phyloP scores from a whole-genome alignment of 2,888 invertebrate genomes.

The Ormyrus rosae region DNA sequence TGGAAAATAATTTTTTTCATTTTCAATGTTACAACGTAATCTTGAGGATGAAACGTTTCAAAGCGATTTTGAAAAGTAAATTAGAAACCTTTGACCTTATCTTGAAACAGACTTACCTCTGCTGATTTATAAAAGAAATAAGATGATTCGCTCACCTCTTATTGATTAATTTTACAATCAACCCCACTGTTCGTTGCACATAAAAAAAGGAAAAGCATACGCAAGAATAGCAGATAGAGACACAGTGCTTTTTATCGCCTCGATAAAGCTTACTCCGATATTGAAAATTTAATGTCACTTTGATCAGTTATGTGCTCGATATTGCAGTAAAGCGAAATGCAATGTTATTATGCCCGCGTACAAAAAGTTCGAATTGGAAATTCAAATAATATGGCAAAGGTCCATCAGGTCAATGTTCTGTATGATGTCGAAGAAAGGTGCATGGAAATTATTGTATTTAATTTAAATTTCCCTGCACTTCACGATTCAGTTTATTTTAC shows the following conservation, averaged over 20 bases:
- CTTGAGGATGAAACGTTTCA: too few species aligned
- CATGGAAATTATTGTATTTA: neutral
- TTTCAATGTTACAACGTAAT: too few species aligned
- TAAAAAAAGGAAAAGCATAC: neutral
- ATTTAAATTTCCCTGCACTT: neutral
- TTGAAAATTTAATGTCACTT: conserved; percentile 25
- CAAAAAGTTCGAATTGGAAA: neutral
- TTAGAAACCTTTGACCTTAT: neutral
- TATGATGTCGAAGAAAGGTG: neutral
- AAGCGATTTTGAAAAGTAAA: neutral
- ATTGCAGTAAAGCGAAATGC: neutral
- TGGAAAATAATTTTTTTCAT: too few species aligned
- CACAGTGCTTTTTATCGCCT: neutral
- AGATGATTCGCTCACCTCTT: neutral
- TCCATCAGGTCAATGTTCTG: neutral
- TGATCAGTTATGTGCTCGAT: conserved; percentile 9
- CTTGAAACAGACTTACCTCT: neutral
- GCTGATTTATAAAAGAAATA: neutral
- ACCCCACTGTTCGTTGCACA: too few species aligned
- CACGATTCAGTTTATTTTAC: too few species aligned
- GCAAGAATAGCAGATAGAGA: too few species aligned
- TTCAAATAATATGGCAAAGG: neutral
- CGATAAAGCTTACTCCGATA: conserved; percentile 10
- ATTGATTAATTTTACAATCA: neutral
- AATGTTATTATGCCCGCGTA: neutral